Conservation (phyloP, 2,113 vertebrate species). For the Danionella cerebrum region DNA sequence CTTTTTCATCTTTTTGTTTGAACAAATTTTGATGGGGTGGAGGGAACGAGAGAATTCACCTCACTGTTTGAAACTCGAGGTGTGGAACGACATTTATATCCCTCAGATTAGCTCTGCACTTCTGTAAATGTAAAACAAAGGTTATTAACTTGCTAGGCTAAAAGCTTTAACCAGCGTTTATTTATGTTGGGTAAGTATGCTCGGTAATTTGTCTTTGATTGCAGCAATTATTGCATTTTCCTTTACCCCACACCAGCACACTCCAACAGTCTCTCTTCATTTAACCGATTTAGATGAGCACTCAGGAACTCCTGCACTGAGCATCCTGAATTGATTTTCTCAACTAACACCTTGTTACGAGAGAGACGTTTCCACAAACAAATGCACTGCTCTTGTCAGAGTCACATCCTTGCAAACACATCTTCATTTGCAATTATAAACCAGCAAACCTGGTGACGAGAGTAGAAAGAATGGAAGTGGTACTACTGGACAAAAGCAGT, state of each 20-base stretch:
- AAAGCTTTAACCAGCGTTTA: slow-evolving; percentile 81
- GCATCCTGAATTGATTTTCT: slow-evolving; percentile 13
- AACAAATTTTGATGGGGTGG: slow-evolving; percentile 91
- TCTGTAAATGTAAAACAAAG: slow-evolving; percentile 35
- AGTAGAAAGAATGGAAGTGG: background rate
- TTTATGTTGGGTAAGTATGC: slow-evolving; percentile 65
- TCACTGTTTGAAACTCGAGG: slow-evolving; percentile 78
- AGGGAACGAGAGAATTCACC: slow-evolving; percentile 76
- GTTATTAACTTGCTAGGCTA: slow-evolving; percentile 4
- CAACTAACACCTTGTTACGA: slow-evolving; percentile 2
- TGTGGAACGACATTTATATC: slow-evolving; percentile 64
- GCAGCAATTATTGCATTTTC: slow-evolving; percentile 55
- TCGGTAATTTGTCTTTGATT: slow-evolving; percentile 68
- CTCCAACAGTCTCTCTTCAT: slow-evolving; percentile 10
- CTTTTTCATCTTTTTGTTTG: slow-evolving; percentile 64
- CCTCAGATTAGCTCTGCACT: slow-evolving; percentile 48
- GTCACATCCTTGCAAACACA: background rate
- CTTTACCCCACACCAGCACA: background rate
- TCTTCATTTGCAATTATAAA: background rate
- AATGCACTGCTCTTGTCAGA: slow-evolving; percentile 21
- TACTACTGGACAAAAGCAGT: background rate
- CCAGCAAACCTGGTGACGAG: background rate
- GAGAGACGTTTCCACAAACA: slow-evolving; percentile 13
- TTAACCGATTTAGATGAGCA: slow-evolving; percentile 26
- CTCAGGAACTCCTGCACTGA: slow-evolving; percentile 9